Percentiles rank a stretch among this genome's conserved stretches.
These are phyloP conservation scores for Epiperipatus broadwayi DNA, from an alignment of 2,888 invertebrate genomes.

Conservation along the genomic window DNA sequence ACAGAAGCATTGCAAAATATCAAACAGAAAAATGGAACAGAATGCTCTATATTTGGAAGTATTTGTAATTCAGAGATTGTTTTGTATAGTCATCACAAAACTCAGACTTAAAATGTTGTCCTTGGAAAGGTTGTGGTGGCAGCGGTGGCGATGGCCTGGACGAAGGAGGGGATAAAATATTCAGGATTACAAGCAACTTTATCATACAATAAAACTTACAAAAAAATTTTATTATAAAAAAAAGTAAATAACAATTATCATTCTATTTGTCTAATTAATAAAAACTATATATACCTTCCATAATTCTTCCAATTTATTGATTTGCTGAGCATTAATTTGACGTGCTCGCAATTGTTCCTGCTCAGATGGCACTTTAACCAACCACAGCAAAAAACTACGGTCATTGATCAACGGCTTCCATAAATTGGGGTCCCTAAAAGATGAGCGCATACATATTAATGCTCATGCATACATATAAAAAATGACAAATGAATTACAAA, in stretches of 20 bases:
- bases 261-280: background rate
- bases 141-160: no score
- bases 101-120: no score
- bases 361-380: conserved; percentile 91
- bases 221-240: background rate
- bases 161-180: no score
- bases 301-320: conserved; percentile 88
- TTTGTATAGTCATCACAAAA: no score
- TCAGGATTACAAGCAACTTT: background rate
- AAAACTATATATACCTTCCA: conserved; percentile 50
- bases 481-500: background rate
- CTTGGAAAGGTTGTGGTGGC: no score
- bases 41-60: no score
- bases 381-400: conserved; percentile 85
- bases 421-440: conserved; percentile 61
- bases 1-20: no score
- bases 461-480: background rate
- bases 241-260: no score
- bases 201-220: conserved; percentile 1
- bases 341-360: conserved; percentile 86
- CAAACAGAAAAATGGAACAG: no score
- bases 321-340: conserved; percentile 91
- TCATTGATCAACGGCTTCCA: conserved; percentile 97
- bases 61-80: no score
- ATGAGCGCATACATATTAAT: background rate